A percentile compares a stretch with the other conserved stretches of the same genome.
Evolutionary conservation across 2,797 vertebrate genomes (phyloP).

Genomic region (Pangasius krempfi): DNA sequence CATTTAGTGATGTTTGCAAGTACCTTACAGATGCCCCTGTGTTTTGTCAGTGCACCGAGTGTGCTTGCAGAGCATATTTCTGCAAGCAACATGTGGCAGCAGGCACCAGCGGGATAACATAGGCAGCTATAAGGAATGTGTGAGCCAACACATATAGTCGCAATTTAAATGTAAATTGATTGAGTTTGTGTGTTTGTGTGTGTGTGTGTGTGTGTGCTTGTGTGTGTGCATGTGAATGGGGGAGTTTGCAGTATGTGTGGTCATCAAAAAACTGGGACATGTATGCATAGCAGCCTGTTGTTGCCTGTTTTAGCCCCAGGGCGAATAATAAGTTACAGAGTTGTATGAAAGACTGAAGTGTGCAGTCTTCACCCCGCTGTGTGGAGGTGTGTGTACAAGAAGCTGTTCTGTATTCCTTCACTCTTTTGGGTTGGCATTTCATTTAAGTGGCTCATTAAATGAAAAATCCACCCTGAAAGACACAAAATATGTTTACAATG

Average conservation of each 20-base stretch:
- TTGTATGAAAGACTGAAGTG: slow-evolving; percentile 3
- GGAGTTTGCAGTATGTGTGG: background rate
- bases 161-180: slow-evolving; percentile 27
- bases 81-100: slow-evolving; percentile 18
- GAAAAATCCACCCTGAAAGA: background rate
- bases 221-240: background rate
- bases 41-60: background rate
- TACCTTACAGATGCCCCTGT: slow-evolving; percentile 6
- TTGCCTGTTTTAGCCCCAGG: slow-evolving; percentile 13
- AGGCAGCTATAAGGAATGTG: background rate
- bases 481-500: background rate
- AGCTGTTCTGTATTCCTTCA: slow-evolving; percentile 37
- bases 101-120: background rate
- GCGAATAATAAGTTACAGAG: background rate
- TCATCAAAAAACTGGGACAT: background rate
- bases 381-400: slow-evolving; percentile 20
- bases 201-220: too few relatives aligned
- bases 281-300: background rate
- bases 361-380: background rate
- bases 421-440: slow-evolving; percentile 34
- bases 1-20: slow-evolving; percentile 28
- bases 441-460: slow-evolving; percentile 39
- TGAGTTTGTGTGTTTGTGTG: background rate
- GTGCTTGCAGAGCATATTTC: slow-evolving; percentile 26
- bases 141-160: background rate